These are phyloP conservation scores for Acanthurus tractus DNA, from an alignment of 2,797 vertebrate genomes.

Conservation along the genomic window DNA sequence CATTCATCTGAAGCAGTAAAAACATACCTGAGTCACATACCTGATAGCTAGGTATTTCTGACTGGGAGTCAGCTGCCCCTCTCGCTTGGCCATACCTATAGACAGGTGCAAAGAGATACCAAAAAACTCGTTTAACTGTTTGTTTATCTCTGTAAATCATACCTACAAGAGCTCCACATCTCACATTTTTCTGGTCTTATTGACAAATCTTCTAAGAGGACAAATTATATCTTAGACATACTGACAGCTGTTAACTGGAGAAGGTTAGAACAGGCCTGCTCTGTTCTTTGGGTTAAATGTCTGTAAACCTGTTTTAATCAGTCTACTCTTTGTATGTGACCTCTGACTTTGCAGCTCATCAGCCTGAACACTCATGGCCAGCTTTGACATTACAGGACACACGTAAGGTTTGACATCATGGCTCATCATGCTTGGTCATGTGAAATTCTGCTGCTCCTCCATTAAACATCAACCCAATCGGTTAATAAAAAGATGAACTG, in stretches of 20 bases:
- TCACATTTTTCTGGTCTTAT: too few relatives aligned
- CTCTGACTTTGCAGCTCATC: slow-evolving; percentile 39
- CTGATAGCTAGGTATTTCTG: slow-evolving; percentile 93
- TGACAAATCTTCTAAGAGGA: neutral
- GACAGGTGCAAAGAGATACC: slow-evolving; percentile 47
- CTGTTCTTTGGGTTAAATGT: slow-evolving; percentile 1
- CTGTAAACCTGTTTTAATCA: slow-evolving; percentile 16
- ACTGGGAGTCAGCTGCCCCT: slow-evolving; percentile 90
- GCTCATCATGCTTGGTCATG: neutral
- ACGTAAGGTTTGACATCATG: neutral
- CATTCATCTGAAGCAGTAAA: neutral
- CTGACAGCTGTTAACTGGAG: neutral
- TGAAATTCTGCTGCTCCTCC: neutral
- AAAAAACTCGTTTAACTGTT: neutral
- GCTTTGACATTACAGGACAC: neutral
- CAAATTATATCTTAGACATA: neutral
- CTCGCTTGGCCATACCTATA: slow-evolving; percentile 92
- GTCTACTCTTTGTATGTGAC: slow-evolving; percentile 32
- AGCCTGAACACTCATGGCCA: slow-evolving; percentile 4
- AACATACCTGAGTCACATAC: slow-evolving; percentile 87
- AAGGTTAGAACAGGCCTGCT: neutral
- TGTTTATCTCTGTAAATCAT: neutral
- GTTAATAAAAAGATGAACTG: neutral
- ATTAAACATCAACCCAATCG: slow-evolving; percentile 27
- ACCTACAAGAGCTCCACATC: neutral